Evolutionary conservation across 2,888 invertebrate genomes (phyloP).

Genomic region (Hofmannophila pseudospretella): DNA sequence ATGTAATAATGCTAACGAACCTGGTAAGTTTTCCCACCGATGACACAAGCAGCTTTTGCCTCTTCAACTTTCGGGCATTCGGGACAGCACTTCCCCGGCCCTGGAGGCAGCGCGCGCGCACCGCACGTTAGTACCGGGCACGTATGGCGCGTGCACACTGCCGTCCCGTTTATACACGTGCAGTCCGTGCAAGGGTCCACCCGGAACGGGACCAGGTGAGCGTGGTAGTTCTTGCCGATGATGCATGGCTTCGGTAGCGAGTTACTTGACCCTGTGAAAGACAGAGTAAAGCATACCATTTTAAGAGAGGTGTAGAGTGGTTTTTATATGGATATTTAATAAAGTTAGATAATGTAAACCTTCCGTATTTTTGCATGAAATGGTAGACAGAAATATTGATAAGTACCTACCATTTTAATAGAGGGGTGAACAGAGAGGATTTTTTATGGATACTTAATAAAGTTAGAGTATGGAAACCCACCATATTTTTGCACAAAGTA

Average conservation of each 20-base stretch:
- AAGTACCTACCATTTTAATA: too few species aligned
- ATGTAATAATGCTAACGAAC: conserved; percentile 66
- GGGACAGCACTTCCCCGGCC: conserved; percentile 85
- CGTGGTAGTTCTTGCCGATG: conserved; percentile 82
- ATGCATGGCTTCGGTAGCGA: conserved; percentile 79
- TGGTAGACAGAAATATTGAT: too few species aligned
- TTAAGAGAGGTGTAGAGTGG: too few species aligned
- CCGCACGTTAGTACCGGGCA: conserved; percentile 96
- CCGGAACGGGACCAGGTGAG: conserved; percentile 79
- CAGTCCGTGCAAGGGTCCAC: conserved; percentile 91
- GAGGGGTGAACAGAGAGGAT: too few species aligned
- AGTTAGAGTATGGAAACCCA: too few species aligned
- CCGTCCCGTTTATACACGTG: conserved; percentile 87
- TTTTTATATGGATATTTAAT: too few species aligned
- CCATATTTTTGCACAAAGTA: too few species aligned
- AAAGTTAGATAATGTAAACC: too few species aligned
- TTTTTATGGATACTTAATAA: too few species aligned
- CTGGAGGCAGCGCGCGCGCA: conserved; percentile 81
- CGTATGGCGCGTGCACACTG: conserved; percentile 86
- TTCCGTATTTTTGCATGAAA: too few species aligned
- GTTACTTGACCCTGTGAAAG: conserved; percentile 49
- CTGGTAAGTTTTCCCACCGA: conserved; percentile 82
- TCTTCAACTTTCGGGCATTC: conserved; percentile 85
- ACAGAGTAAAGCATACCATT: neutral
- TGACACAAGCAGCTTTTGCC: conserved; percentile 82